A percentile compares a stretch with the other conserved stretches of the same genome.
phyloP scores from a whole-genome alignment of 2,113 vertebrate genomes.

The Suncus etruscus region DNA sequence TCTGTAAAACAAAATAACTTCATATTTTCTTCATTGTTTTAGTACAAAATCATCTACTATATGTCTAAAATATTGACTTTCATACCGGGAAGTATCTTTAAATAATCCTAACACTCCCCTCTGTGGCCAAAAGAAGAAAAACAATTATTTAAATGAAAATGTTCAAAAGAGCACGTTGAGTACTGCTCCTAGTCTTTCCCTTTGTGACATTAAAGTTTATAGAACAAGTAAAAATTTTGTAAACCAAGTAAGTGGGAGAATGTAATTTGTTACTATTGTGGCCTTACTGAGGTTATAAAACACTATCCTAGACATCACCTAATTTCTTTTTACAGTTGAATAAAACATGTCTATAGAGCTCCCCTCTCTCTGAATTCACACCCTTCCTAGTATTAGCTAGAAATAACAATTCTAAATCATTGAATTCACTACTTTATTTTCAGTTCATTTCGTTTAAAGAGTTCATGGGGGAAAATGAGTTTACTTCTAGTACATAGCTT shows the following conservation, averaged over 20 bases:
- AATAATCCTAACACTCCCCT: slow-evolving; percentile 66
- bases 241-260: no score
- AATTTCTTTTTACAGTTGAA: not conserved
- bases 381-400: not conserved
- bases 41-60: not conserved
- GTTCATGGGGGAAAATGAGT: not conserved
- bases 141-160: not conserved
- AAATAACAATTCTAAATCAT: not conserved
- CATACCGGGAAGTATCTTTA: not conserved
- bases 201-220: not conserved
- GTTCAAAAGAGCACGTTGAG: not conserved
- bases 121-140: slow-evolving; percentile 72
- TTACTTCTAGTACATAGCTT: not conserved
- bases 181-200: not conserved
- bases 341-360: not conserved
- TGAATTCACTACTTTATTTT: not conserved
- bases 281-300: not conserved
- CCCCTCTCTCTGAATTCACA: accelerated
- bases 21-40: not conserved
- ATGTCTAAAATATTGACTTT: slow-evolving; percentile 16
- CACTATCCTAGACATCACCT: not conserved
- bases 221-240: not conserved
- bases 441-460: not conserved
- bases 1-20: not conserved
- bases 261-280: not conserved